Base-by-base conservation (phyloP, 2,113 vertebrate species). In the Oceanodroma tethys region DNA sequence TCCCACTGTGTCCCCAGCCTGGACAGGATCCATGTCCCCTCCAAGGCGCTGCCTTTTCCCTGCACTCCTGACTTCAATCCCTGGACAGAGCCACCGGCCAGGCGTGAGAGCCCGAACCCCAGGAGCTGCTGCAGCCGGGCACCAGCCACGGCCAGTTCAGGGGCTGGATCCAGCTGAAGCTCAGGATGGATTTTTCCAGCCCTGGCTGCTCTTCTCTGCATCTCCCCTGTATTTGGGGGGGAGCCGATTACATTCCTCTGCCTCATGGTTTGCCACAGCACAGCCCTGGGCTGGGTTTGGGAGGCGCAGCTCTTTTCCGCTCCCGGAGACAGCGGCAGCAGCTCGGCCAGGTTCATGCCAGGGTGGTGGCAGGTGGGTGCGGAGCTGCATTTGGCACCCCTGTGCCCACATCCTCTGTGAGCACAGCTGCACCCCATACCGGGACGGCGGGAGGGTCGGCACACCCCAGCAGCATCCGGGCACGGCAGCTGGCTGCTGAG, bases 111-210 rank as follows among this genome's bases (percentile, higher is more conserved):
- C 34, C 50, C 8, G 45, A 55, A 9, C 55, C 20, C 40, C 0
- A 2, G 19, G 47, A 48, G 52, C 62, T 53, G 58, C 47, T 7
- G 63, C 43, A 8, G 32, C 48, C 11, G 0, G 36, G 7, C 7
- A 0, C 14, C 14, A 2, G 0, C 65, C 0, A 0, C 5, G 1
- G 22, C 36, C 2, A 0, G 10, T 5, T 8, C 59, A 13, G 68
- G 47, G 30, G 8, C 53, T 27, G 34, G 59, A 9, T 47, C 47
- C 9, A 2, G 7, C n/a, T 43, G 53, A 45, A 60, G 36, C 27
- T 34, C 26, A 4, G 30, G 55, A 4, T 3, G 6, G 6, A 29
- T 66, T 45, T 43, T 29, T 5, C 30, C 13, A 47, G 68, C 27
- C 30, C 32, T 19, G 67, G 36, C 36, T n/a, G 30, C 27, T 34